Base-by-base conservation (phyloP, 2,888 invertebrate genomes). In the Miltochrista miniata region DNA sequence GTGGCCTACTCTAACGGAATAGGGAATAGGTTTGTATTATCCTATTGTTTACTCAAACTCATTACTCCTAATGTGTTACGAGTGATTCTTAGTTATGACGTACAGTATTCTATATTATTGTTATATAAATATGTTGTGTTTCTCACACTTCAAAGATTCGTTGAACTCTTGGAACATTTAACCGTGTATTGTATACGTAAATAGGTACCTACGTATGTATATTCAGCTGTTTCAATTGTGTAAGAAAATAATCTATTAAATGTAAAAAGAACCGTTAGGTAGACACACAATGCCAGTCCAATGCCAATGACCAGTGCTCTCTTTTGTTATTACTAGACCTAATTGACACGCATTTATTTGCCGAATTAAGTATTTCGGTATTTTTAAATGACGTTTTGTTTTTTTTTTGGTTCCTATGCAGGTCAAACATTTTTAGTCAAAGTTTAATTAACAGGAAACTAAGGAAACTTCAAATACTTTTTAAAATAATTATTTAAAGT, bases 221-320 rank as follows among this genome's bases (percentile, higher is more conserved):
- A 53, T 54, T 46, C 51, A 55, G 41, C 40, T 51, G 45, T 53
- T 51, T 56, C 43, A 63, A 55, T 54, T 57, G 56, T 63, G 51
- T 49, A 54, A 50, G 48, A 53, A 64, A 64, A 68, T 55, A 56
- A 59, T 68, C 42, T 59, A 47, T 49, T 49, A 56, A 63, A 57
- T 56, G 39, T 53, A 62, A 51, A 65, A 68, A 61, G 42, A 55
- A 68, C 69, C 62, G 69, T 68, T 66, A 61, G 18, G 55, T 37
- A 48, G 45, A 31, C 54, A 56, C 54, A 68, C 64, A 68, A 68
- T 68, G 58, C 54, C 51, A 59, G 64, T 51, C 59, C 60, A 62
- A 61, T 60, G 69, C 69, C 66, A 68, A 68, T 66, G 64, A 66
- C 62, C 69, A 66, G 54, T 43, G 52, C 18, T 55, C 45, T 48